Evolutionary conservation across 2,797 vertebrate species (phyloP).

Genomic region (Apogon talboti): DNA sequence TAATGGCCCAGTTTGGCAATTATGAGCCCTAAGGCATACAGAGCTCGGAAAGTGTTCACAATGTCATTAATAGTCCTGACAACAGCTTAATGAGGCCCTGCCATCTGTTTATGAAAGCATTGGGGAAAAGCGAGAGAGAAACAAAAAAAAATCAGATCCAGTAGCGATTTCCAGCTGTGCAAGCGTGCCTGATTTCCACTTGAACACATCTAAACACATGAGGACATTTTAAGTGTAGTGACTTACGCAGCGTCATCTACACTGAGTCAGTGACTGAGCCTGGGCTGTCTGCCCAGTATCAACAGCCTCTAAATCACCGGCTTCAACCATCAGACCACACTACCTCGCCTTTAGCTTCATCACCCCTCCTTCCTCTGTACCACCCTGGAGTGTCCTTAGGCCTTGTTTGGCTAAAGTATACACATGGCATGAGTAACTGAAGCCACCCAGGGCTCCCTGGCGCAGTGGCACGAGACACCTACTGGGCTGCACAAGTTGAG

Average conservation of each 20-base stretch:
- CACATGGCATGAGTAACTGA: slow-evolving; percentile 80
- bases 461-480: slow-evolving; percentile 73
- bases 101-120: slow-evolving; percentile 85
- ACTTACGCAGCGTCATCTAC: slow-evolving; percentile 82
- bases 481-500: slow-evolving; percentile 62
- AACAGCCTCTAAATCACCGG: slow-evolving; percentile 86
- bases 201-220: slow-evolving; percentile 83
- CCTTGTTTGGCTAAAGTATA: slow-evolving; percentile 80
- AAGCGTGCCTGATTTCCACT: slow-evolving; percentile 81
- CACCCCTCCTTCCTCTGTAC: slow-evolving; percentile 72
- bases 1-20: slow-evolving; percentile 74
- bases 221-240: slow-evolving; percentile 85
- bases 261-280: slow-evolving; percentile 82
- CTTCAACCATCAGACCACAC: slow-evolving; percentile 83
- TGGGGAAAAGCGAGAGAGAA: slow-evolving; percentile 60
- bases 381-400: slow-evolving; percentile 82
- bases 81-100: slow-evolving; percentile 83
- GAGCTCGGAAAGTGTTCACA: slow-evolving; percentile 81
- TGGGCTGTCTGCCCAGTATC: slow-evolving; percentile 82
- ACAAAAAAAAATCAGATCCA: slow-evolving; percentile 77
- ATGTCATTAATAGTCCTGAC: slow-evolving; percentile 84
- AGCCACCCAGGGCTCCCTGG: slow-evolving; percentile 79
- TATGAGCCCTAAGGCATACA: slow-evolving; percentile 63
- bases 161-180: slow-evolving; percentile 82
- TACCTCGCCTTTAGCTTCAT: slow-evolving; percentile 71